Conservation (phyloP, 2,888 invertebrate species). For the Andrena trimmerana region DNA sequence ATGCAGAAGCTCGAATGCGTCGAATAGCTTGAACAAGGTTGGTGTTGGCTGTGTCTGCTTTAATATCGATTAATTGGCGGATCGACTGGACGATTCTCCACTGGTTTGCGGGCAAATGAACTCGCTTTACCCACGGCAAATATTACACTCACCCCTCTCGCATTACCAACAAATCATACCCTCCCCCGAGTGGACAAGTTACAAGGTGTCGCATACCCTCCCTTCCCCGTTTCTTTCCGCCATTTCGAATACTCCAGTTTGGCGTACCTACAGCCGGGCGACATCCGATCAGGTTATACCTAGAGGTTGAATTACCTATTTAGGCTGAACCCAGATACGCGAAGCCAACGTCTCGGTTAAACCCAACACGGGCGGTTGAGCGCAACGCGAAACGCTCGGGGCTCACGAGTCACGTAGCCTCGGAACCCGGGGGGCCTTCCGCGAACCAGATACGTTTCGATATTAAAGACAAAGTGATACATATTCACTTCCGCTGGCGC, state of each 20-base stretch:
- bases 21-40: too few species aligned
- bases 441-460: conserved; percentile 17
- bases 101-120: too few species aligned
- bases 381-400: background rate
- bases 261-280: conserved; percentile 6
- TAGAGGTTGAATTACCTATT: conserved; percentile 58
- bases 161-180: too few species aligned
- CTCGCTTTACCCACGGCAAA: too few species aligned
- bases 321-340: conserved; percentile 50
- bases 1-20: too few species aligned
- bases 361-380: conserved; percentile 14
- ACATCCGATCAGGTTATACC: conserved; percentile 18
- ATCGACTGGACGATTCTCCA: too few species aligned
- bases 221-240: background rate
- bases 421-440: background rate
- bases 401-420: background rate
- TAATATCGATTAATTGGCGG: too few species aligned
- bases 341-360: conserved; percentile 30
- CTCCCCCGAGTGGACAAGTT: background rate
- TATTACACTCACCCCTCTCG: too few species aligned
- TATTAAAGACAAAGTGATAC: conserved; percentile 34
- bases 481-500: background rate
- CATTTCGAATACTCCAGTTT: background rate
- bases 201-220: background rate
- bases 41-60: too few species aligned